These are phyloP conservation scores for Stramonita haemastoma DNA, from an alignment of 2,888 invertebrate genomes.

Conservation along the genomic window DNA sequence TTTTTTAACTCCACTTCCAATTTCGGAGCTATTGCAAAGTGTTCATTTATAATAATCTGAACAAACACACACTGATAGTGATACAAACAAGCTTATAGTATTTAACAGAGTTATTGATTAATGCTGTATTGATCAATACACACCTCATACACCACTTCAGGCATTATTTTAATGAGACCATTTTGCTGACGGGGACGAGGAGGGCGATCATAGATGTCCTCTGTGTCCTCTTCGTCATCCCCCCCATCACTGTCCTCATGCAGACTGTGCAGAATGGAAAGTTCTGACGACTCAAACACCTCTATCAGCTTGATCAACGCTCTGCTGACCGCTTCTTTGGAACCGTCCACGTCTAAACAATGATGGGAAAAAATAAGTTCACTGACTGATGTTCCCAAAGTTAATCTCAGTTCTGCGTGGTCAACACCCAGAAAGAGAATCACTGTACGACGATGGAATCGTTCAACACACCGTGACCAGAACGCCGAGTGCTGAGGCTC, in stretches of 20 bases:
- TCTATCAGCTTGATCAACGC: slow-evolving; percentile 24
- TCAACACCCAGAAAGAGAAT: slow-evolving; percentile 7
- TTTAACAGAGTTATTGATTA: too few species aligned
- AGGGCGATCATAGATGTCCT: too few species aligned
- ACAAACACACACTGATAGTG: too few species aligned
- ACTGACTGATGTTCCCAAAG: not conserved
- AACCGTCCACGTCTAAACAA: slow-evolving; percentile 24
- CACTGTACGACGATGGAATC: slow-evolving; percentile 22
- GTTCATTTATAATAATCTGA: too few species aligned
- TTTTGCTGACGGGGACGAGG: too few species aligned
- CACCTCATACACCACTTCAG: slow-evolving; percentile 23
- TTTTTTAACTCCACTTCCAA: too few species aligned
- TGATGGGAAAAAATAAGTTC: not conserved
- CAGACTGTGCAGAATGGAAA: not conserved
- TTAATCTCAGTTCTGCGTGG: not conserved
- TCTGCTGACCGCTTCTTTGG: not conserved
- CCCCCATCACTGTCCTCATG: not conserved
- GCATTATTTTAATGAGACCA: not conserved
- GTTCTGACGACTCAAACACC: slow-evolving; percentile 2
- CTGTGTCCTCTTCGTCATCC: too few species aligned
- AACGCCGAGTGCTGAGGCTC: not conserved
- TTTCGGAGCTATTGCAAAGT: too few species aligned
- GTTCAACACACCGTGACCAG: slow-evolving; percentile 1
- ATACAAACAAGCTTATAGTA: too few species aligned
- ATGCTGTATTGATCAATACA: too few species aligned